Conservation (phyloP, 2,888 invertebrate species). For the Molorchus minor region DNA sequence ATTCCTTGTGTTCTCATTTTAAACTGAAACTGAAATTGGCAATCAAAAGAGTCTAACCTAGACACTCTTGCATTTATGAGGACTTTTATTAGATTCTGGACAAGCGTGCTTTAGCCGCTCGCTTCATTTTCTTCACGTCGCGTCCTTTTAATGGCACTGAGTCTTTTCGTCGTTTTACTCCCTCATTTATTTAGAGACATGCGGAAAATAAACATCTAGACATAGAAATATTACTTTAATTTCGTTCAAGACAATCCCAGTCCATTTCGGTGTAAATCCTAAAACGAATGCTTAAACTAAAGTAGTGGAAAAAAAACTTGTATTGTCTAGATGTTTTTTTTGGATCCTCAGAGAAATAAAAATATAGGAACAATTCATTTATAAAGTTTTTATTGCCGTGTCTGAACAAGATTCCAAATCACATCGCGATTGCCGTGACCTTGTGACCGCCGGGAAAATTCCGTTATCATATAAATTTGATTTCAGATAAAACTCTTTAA, state of each 20-base stretch:
- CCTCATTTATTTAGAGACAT: too few species aligned
- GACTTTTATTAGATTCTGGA: not conserved
- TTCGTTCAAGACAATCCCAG: not conserved
- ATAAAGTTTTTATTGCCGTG: not conserved
- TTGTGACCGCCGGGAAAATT: not conserved
- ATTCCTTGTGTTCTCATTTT: constrained; percentile 3
- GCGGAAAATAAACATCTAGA: not conserved
- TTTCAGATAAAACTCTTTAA: constrained; percentile 1
- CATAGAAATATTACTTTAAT: not conserved
- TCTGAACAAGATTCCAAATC: not conserved
- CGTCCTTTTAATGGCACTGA: too few species aligned
- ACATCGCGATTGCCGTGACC: too few species aligned
- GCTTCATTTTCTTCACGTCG: too few species aligned
- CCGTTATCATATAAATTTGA: constrained; percentile 1
- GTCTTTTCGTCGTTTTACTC: too few species aligned
- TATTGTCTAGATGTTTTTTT: too few species aligned
- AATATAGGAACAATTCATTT: too few species aligned
- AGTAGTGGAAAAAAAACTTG: too few species aligned
- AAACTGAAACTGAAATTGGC: constrained; percentile 13
- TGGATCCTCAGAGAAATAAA: too few species aligned
- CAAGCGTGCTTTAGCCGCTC: not conserved
- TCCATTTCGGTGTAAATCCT: not conserved
- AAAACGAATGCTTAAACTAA: too few species aligned
- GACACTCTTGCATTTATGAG: constrained; percentile 5
- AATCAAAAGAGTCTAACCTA: constrained; percentile 13